These are phyloP conservation scores for Cryptotis parvus DNA, from an alignment of 2,113 vertebrate species.

Conservation along the genomic window DNA sequence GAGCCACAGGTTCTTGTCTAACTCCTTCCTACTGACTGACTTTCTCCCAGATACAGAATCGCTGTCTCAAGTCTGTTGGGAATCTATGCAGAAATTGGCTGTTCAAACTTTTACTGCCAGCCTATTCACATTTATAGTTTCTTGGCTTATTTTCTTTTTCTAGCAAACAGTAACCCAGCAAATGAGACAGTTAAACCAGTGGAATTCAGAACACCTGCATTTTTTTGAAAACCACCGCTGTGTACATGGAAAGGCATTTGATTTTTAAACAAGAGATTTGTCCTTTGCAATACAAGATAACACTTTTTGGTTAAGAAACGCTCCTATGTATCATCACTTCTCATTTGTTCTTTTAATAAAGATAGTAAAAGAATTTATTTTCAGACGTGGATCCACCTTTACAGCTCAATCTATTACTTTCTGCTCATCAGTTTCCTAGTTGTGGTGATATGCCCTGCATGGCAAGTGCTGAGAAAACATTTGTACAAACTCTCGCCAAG, in stretches of 20 bases:
- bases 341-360: constrained; percentile 54
- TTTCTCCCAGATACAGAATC: not conserved
- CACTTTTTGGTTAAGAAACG: constrained; percentile 43
- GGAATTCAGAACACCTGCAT: constrained; percentile 65
- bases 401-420: constrained; percentile 78
- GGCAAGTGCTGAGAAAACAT: constrained; percentile 88
- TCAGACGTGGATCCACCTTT: constrained; percentile 65
- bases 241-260: constrained; percentile 34
- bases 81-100: constrained; percentile 14
- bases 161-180: constrained; percentile 51
- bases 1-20: accelerated
- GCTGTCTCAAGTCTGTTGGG: not conserved
- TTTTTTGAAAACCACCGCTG: constrained; percentile 63
- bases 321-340: constrained; percentile 48
- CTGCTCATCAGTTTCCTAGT: constrained; percentile 84
- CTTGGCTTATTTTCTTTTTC: constrained; percentile 65
- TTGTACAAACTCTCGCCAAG: constrained; percentile 86
- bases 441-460: constrained; percentile 84
- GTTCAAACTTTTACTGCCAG: constrained; percentile 35
- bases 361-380: not conserved
- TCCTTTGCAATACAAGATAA: constrained; percentile 45
- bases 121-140: constrained; percentile 58
- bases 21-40: not conserved
- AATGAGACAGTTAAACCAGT: constrained; percentile 53
- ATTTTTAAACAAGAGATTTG: constrained; percentile 49